Evolutionary conservation across 2,797 vertebrate genomes (phyloP).

Genomic region (Scolopax bukidnonensis): DNA sequence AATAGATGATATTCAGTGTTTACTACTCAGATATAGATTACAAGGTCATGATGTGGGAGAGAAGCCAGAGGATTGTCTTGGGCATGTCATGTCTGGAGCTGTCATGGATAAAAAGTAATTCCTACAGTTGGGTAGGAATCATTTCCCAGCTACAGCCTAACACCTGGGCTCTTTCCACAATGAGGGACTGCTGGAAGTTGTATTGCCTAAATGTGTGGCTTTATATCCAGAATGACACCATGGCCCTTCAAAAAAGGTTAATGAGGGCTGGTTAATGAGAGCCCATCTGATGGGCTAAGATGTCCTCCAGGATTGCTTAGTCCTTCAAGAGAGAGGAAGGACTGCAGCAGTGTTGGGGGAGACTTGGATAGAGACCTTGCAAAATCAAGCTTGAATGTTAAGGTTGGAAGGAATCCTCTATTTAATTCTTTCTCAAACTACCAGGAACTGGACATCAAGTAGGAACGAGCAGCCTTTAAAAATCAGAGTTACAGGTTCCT

Average conservation of each 20-base stretch:
- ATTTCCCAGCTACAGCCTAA: neutral
- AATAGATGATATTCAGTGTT: neutral
- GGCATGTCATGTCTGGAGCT: neutral
- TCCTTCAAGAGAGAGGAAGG: neutral
- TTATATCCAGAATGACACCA: neutral
- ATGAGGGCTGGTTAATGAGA: neutral
- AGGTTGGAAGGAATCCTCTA: neutral
- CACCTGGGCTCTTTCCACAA: neutral
- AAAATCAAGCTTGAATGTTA: neutral
- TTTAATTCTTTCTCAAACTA: neutral
- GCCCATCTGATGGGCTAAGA: neutral
- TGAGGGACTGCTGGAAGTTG: rapidly evolving
- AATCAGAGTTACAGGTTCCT: neutral
- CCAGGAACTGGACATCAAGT: neutral
- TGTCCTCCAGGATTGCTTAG: neutral
- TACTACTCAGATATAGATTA: neutral
- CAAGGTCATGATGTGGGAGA: neutral
- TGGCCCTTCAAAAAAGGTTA: neutral
- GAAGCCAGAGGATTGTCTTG: neutral
- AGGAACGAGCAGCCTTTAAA: neutral
- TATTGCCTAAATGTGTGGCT: neutral
- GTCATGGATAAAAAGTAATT: neutral
- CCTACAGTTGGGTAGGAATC: neutral
- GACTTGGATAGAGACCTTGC: neutral
- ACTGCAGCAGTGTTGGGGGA: neutral